A percentile compares a stretch with the other conserved stretches of the same genome.
Evolutionary conservation across 2,797 vertebrate species (phyloP).

Genomic region (Sarcophilus harrisii): DNA sequence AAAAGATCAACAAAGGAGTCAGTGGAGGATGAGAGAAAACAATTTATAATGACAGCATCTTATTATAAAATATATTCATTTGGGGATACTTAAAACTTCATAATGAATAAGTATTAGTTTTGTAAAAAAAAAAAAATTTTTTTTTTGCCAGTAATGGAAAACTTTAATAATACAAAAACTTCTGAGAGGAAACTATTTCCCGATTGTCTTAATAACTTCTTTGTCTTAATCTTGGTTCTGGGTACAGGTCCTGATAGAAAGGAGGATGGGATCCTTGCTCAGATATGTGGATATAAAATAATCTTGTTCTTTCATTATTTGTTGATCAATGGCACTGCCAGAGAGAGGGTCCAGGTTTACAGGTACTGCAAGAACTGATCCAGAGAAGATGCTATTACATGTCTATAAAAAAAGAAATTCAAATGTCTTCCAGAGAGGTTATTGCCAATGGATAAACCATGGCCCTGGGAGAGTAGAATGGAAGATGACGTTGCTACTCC

Average conservation of each 20-base stretch:
- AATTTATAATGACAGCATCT: background rate
- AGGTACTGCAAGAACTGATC: background rate
- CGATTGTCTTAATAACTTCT: background rate
- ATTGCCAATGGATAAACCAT: background rate
- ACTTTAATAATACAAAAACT: background rate
- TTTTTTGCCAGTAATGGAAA: background rate
- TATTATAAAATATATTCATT: background rate
- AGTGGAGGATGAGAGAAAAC: background rate
- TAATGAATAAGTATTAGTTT: background rate
- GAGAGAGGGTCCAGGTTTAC: background rate
- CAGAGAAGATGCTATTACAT: background rate
- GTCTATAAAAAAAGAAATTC: background rate
- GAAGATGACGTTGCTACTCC: background rate
- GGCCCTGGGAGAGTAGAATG: background rate
- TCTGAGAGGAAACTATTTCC: background rate
- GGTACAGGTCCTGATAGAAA: background rate
- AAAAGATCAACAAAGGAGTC: background rate
- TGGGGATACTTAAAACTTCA: background rate
- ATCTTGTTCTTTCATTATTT: background rate
- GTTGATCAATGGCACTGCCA: background rate
- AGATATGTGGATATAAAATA: background rate
- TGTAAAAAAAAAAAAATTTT: background rate
- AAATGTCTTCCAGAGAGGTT: background rate
- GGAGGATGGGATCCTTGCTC: background rate
- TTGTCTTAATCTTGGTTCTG: background rate